Evolutionary conservation across 2,113 vertebrate species (phyloP).

Genomic region (Nerophis ophidion): DNA sequence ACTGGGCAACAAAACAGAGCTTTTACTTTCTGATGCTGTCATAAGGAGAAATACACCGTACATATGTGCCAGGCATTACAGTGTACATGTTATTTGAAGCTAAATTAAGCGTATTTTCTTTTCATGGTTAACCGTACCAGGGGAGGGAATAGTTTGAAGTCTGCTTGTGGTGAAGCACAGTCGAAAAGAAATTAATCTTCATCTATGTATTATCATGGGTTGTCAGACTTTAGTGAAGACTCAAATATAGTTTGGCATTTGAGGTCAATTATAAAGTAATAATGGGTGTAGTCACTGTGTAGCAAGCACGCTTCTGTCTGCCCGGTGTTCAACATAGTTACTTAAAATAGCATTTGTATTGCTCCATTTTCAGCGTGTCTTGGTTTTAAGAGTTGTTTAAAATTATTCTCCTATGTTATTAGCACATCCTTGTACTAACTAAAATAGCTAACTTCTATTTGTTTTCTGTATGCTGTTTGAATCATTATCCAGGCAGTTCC

Average conservation of each 20-base stretch:
- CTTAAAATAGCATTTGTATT: not conserved
- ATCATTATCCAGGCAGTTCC: conserved; percentile 46
- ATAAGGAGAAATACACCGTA: not conserved
- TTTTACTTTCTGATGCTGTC: conserved; percentile 23
- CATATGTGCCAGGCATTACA: conserved; percentile 25
- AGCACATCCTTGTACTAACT: conserved; percentile 12
- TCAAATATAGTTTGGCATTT: conserved; percentile 5
- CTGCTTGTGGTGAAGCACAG: conserved; percentile 27
- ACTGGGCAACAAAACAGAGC: conserved; percentile 35
- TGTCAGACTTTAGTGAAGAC: not conserved
- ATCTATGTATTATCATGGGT: not conserved
- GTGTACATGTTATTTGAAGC: conserved; percentile 41
- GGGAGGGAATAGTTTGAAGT: conserved; percentile 39
- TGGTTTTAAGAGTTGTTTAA: not conserved
- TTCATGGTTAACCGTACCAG: conserved; percentile 49
- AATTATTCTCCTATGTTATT: not conserved
- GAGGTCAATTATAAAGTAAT: not conserved
- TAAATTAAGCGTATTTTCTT: conserved; percentile 58
- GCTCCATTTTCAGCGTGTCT: not conserved
- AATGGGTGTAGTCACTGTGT: not conserved
- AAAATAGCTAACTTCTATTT: conserved; percentile 10
- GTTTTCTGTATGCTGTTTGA: conserved; percentile 25
- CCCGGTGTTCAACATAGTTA: conserved; percentile 1
- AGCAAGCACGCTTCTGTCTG: not conserved
- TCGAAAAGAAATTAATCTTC: not conserved